phyloP scores from a whole-genome alignment of 2,888 invertebrate genomes.

The Plebejus anna region DNA sequence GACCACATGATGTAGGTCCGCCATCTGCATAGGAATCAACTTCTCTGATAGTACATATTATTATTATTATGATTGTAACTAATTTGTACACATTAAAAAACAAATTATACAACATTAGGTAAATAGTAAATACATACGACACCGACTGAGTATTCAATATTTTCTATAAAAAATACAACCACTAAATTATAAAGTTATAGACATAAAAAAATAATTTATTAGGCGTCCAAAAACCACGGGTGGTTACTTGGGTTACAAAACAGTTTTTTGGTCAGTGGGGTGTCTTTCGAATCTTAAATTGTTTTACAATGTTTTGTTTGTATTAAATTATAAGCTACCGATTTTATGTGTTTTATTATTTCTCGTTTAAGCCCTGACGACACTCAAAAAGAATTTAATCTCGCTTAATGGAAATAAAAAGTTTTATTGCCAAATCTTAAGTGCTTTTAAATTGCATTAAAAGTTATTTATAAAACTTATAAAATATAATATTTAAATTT shows the following conservation, averaged over 20 bases:
- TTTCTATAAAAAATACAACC: not conserved
- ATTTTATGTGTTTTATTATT: constrained; percentile 7
- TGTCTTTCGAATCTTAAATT: constrained; percentile 2
- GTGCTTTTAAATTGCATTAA: constrained; percentile 12
- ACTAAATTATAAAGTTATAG: constrained; percentile 11
- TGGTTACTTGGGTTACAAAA: not conserved
- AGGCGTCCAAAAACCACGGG: constrained; percentile 4
- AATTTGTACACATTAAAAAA: too few species aligned
- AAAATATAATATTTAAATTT: too few species aligned
- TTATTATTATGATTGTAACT: too few species aligned
- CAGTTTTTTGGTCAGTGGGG: constrained; percentile 3
- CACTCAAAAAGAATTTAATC: constrained; percentile 1
- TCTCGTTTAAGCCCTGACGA: not conserved
- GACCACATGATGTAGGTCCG: too few species aligned
- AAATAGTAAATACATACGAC: not conserved
- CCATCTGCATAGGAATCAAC: too few species aligned
- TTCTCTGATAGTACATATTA: too few species aligned
- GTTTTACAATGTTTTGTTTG: not conserved
- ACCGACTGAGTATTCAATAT: not conserved
- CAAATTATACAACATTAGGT: not conserved
- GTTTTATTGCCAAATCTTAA: constrained; percentile 17
- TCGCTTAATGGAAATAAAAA: not conserved
- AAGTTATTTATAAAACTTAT: not conserved
- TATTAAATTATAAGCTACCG: constrained; percentile 7
- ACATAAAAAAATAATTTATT: constrained; percentile 16